phyloP scores from a whole-genome alignment of 2,888 invertebrate genomes.

The Seira ritae region DNA sequence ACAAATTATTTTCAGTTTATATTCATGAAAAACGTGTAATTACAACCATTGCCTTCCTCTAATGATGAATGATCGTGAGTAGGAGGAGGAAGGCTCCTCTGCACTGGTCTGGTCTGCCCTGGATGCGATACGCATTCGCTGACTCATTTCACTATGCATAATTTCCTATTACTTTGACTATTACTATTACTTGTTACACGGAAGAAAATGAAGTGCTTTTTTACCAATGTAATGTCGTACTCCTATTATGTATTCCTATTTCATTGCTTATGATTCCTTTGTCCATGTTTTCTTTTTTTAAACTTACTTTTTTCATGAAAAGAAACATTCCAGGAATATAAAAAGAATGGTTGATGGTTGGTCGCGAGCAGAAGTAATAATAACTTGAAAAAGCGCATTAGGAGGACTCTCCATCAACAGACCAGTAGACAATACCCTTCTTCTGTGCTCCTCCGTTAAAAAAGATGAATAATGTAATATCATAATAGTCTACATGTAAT shows the following conservation, averaged over 20 bases:
- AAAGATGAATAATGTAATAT: slow-evolving; percentile 66
- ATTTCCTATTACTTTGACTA: neutral
- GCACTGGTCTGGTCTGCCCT: no score
- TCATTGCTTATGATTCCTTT: no score
- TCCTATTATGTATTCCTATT: no score
- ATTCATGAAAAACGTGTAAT: no score
- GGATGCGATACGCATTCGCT: no score
- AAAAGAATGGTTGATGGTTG: no score
- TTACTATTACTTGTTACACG: no score
- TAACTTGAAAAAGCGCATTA: slow-evolving; percentile 63
- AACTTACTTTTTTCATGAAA: neutral
- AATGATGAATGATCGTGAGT: no score
- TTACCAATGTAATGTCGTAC: no score
- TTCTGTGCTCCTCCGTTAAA: slow-evolving; percentile 40
- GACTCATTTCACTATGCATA: neutral
- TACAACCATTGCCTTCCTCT: no score
- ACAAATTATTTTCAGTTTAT: no score
- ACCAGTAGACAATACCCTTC: slow-evolving; percentile 61
- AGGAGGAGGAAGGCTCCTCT: neutral
- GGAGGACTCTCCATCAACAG: slow-evolving; percentile 61
- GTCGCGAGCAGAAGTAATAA: slow-evolving; percentile 56
- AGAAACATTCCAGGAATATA: slow-evolving; percentile 34
- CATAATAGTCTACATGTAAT: slow-evolving; percentile 60
- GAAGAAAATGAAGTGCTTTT: neutral
- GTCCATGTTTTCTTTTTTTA: neutral